These are phyloP conservation scores for Otolemur crassicaudatus DNA, from an alignment of 2,797 vertebrate species.

Conservation along the genomic window DNA sequence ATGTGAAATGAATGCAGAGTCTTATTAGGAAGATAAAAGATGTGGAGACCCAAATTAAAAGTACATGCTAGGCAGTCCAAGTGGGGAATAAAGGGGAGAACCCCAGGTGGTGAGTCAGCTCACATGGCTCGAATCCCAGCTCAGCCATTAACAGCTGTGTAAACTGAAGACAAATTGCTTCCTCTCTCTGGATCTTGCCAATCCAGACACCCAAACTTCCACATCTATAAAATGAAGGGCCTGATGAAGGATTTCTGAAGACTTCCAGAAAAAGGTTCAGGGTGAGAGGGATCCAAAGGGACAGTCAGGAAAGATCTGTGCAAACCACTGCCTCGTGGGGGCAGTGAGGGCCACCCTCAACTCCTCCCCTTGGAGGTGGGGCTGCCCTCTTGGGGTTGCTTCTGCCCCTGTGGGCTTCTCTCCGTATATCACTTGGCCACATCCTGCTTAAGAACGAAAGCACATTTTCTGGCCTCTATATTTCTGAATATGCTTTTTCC, in stretches of 20 bases:
- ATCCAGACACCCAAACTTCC: not conserved
- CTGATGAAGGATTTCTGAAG: slow-evolving; percentile 43
- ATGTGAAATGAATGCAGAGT: not conserved
- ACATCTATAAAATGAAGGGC: not conserved
- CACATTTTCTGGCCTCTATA: not conserved
- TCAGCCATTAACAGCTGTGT: not conserved
- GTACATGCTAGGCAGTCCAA: not conserved
- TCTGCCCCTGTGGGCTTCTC: not conserved
- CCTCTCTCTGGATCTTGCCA: not conserved
- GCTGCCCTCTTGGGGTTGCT: not conserved
- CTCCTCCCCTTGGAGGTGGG: not conserved
- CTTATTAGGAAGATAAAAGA: not conserved
- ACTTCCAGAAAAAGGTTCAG: not conserved
- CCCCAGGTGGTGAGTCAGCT: not conserved
- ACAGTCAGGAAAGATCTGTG: not conserved
- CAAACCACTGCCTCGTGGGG: not conserved
- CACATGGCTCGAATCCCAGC: not conserved
- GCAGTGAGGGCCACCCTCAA: not conserved
- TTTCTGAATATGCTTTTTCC: not conserved
- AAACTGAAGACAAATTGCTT: not conserved
- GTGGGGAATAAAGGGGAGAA: not conserved
- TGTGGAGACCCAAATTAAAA: not conserved
- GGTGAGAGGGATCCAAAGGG: not conserved
- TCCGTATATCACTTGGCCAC: not conserved
- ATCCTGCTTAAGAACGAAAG: not conserved